These are phyloP conservation scores for Diplosoma virens DNA, from an alignment of 23 tunicate genomes.

Conservation along the genomic window DNA sequence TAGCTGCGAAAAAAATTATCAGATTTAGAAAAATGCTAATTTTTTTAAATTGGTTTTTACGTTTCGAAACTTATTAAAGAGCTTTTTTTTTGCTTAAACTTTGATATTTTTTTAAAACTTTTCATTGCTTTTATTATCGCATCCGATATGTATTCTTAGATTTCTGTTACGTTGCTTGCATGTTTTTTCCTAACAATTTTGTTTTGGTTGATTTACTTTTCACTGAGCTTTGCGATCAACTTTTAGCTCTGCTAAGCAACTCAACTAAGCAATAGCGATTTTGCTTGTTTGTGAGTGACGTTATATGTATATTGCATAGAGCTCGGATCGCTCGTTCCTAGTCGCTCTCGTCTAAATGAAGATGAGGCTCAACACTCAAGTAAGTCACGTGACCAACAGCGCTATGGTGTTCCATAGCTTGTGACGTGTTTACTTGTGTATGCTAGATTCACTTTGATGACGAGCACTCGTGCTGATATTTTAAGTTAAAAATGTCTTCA, in stretches of 20 bases:
- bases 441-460: too few species aligned
- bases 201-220: not conserved
- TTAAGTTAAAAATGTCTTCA: too few species aligned
- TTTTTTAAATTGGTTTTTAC: too few species aligned
- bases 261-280: not conserved
- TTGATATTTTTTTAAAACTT: not conserved
- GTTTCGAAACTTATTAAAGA: too few species aligned
- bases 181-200: not conserved
- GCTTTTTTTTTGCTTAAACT: too few species aligned
- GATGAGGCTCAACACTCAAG: not conserved
- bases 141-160: not conserved
- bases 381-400: not conserved
- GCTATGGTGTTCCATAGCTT: too few species aligned
- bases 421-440: too few species aligned
- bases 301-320: too few species aligned
- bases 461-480: too few species aligned
- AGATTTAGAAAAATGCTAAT: too few species aligned
- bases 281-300: not conserved
- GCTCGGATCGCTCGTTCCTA: slow-evolving; percentile 60
- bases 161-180: not conserved
- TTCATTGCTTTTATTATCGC: not conserved
- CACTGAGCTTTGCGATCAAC: not conserved
- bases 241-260: not conserved
- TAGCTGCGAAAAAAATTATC: too few species aligned
- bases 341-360: slow-evolving; percentile 62